Evolutionary conservation across 2,797 vertebrate genomes (phyloP), one percentile per base, ranked within the genome.

Genomic region (Orientallactaga sibirica): DNA sequence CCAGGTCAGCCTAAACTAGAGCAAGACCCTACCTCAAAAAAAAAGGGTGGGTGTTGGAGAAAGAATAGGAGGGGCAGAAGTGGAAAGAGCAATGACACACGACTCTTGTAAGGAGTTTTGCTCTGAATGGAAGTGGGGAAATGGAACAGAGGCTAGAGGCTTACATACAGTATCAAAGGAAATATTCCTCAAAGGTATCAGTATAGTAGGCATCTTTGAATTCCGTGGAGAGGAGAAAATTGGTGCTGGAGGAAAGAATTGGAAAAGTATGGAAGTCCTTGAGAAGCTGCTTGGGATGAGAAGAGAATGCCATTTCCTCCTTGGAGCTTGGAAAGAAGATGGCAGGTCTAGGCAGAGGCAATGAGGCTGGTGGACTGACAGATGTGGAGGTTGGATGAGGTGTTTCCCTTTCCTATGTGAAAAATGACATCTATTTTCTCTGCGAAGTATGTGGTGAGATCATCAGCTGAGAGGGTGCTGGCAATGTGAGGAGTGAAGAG

Each of bases 401-500:
- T 79, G 22, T 84, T 92, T 76, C 64, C 58, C 41, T 5, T 71
- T 4, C 58, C 19, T 66, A 43, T 79, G 68, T 52, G 68, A 88
- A 67, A 88, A 15, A 48, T 71, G 67, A 48, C 24, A 33, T 86
- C 20, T 37, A 19, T 84, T 93, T 96, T 88, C 58, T 86, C 68
- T 48, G 41, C 62, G 70, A 48, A 58, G 55, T 71, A 68, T 43
- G 25, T 62, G 84, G 70, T 48, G 67, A 90, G 87, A 64, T 91
- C 87, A 85, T 94, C 70, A 76, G 64, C 48, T 37, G 55, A 85
- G 84, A 83, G 58, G 77, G 55, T 71, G 75, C 22, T 93, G 81
- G 90, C 81, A 85, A 95, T 27, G 14, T 58, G 71, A 86, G 29
- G 88, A 87, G 89, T 92, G 84, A 33, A 92, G 80, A 66, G 74